Base-by-base conservation (phyloP, 2,113 vertebrate genomes). In the Burhinus oedicnemus region DNA sequence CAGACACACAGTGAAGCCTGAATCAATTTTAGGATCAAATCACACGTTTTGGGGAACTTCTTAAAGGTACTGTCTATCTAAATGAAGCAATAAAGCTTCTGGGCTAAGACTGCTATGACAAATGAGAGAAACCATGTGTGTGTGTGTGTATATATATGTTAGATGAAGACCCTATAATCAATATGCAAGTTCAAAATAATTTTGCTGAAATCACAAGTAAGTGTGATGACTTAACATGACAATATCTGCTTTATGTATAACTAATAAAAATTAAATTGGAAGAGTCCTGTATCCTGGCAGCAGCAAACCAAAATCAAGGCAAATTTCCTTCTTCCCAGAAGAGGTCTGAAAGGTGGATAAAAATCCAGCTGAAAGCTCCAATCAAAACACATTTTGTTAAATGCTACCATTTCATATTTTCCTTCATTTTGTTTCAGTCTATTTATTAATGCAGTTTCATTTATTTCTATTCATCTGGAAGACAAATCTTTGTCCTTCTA, bases 401-500 rank as follows among this genome's bases (percentile, higher is more conserved):
- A 97, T 89, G 77, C 90, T 96, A 97, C 93, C 89, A 91, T 97
- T 95, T 92, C 84, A 81, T 95, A 98, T 97, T 96, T 96, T 40
- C 83, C 93, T 97, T 97, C 96, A 91, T 97, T 98, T 98, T 98
- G 95, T 98, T 98, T 97, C 96, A 95, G 97, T 98, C 97, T 98
- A 97, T 98, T 98, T 98, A 98, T 98, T 98, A 98, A 97, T 97
- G 96, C 97, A 87, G 96, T 97, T 98, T 98, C 97, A 97, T 97
- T 98, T 98, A 97, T 98, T 98, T 97, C 97, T 98, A 98, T 98
- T 98, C 97, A 97, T 98, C 97, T 97, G 95, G 97, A 97, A 98
- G 97, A 98, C 97, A 98, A 98, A 98, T 98, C 98, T 98, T 98
- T 98, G 97, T 98, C 97, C 97, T 98, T 98, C 97, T 98, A 98